Base-by-base conservation (phyloP, 2,797 vertebrate genomes). In the Hipposideros larvatus region DNA sequence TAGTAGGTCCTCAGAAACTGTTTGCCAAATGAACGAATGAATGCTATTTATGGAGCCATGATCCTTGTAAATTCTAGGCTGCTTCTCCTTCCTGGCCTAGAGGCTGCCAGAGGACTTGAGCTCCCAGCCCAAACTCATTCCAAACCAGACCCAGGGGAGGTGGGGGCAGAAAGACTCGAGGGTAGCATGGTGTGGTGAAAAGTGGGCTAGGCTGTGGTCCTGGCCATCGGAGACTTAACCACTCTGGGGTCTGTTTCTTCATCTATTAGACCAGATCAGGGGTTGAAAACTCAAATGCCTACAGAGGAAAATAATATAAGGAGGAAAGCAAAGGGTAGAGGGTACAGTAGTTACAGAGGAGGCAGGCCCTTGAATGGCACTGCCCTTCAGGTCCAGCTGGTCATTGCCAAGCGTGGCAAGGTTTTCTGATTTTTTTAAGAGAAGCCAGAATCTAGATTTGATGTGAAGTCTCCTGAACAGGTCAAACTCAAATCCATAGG, bases 401-500 rank as follows among this genome's bases (percentile, higher is more conserved):
- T 68, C 93, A 48, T 31, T 5, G 3, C 53, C 68, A 84, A 87
- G n/a, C 41, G 66, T 65, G 86, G 41, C 82, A 48, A 92, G 71
- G 66, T 31, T 71, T 82, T 78, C 86, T 84, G 65, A 88, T 68
- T 87, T 90, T 51, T 93, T 94, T 37, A 86, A 87, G 43, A 85
- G 73, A 88, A 95, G 79, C 21, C 48, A 79, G 92, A 94, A 87
- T 57, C 53, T 71, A 77, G 37, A 46, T 57, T 94, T 89, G 90
- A 48, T 89, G 51, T 70, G 86, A 74, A 41, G 55, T 86, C 89
- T 78, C n/a, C 28, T 15, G n/a, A 79, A 79, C n/a, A 83, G 53
- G 84, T 95, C 94, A 65, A 86, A 90, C 57, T 77, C 84, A 91
- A 82, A 65, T 61, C 71, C 48, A 74, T 7, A 86, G 51, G 63